Conservation (phyloP, 2,113 vertebrate species). For the Micromys minutus region DNA sequence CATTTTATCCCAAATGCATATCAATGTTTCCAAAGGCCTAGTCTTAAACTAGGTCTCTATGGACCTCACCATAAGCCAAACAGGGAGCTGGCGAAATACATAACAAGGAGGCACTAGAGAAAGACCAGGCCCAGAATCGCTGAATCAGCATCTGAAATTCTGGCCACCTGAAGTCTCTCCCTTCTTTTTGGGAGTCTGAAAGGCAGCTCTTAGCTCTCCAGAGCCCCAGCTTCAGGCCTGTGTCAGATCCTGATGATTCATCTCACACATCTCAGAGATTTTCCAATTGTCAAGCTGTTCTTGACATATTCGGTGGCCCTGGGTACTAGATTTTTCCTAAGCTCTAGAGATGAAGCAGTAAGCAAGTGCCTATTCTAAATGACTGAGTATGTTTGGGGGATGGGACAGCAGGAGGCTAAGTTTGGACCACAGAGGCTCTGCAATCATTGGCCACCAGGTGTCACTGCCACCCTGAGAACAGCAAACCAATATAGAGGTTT, state of each 20-base stretch:
- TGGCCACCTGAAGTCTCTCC: not conserved
- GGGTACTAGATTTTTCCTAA: not conserved
- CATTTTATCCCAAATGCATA: not conserved
- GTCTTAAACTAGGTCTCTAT: not conserved
- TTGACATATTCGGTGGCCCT: not conserved
- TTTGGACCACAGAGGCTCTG: not conserved
- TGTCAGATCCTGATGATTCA: not conserved
- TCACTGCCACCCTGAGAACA: constrained; percentile 73
- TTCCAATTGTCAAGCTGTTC: not conserved
- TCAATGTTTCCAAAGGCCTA: not conserved
- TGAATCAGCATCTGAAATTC: not conserved
- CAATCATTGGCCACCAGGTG: constrained; percentile 75
- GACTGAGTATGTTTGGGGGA: not conserved
- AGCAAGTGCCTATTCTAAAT: not conserved
- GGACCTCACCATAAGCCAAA: not conserved
- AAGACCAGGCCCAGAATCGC: not conserved
- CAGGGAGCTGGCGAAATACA: not conserved
- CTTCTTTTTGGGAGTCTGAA: not conserved
- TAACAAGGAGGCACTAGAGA: not conserved
- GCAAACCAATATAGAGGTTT: not conserved
- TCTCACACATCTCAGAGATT: not conserved
- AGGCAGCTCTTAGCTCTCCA: not conserved
- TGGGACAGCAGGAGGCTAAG: not conserved
- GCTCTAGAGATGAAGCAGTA: not conserved
- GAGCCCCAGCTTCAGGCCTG: not conserved